These are phyloP conservation scores for Rhinella marina DNA, from an alignment of 2,797 vertebrate species.

Conservation along the genomic window DNA sequence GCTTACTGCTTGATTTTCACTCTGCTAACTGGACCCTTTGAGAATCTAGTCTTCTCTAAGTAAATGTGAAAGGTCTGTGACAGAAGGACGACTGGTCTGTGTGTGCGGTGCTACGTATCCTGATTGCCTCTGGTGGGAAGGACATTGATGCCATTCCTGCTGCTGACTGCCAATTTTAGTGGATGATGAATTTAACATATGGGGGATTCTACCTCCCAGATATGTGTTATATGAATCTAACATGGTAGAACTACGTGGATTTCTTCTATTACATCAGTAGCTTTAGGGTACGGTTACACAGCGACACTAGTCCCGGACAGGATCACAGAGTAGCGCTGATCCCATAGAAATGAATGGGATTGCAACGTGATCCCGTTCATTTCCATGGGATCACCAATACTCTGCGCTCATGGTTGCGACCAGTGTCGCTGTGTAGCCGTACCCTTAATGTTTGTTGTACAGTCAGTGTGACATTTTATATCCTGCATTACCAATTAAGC, in stretches of 20 bases:
- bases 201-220: not conserved
- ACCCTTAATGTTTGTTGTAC: not conserved
- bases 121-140: not conserved
- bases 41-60: conserved; percentile 11
- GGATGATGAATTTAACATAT: not conserved
- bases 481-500: too few species aligned
- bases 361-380: too few species aligned
- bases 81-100: conserved; percentile 1
- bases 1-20: conserved; percentile 38
- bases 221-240: not conserved
- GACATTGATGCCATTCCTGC: not conserved
- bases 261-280: not conserved
- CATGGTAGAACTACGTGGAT: not conserved
- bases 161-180: not conserved
- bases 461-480: not conserved
- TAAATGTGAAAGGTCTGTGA: conserved; percentile 16
- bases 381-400: too few species aligned
- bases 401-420: too few species aligned
- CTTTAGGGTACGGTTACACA: too few species aligned
- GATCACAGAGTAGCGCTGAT: too few species aligned
- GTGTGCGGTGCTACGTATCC: conserved; percentile 55
- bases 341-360: too few species aligned
- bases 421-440: too few species aligned
- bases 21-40: conserved; percentile 21
- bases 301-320: too few species aligned